A percentile compares a stretch with the other conserved stretches of the same genome.
Evolutionary conservation across 2,888 invertebrate genomes (phyloP).

Genomic region (Parelbella ahira): DNA sequence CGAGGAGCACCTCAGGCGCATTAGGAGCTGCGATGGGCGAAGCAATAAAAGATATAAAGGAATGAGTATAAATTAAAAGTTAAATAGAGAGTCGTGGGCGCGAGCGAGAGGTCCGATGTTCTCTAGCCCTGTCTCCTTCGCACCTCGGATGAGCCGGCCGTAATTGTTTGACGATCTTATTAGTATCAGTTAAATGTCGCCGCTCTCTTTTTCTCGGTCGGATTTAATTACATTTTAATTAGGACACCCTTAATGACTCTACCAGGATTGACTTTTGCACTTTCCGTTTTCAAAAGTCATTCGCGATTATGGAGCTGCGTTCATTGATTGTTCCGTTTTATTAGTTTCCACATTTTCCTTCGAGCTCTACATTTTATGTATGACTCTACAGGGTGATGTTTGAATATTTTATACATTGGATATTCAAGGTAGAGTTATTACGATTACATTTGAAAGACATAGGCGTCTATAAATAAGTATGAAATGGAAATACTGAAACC

Average conservation of each 20-base stretch:
- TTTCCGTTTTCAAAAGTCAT: constrained; percentile 28
- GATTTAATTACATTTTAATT: constrained; percentile 80
- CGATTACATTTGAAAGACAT: too few species aligned
- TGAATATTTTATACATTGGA: too few species aligned
- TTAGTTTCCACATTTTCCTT: constrained; percentile 7
- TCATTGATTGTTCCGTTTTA: constrained; percentile 22
- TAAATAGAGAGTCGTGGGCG: constrained; percentile 66
- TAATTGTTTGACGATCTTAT: constrained; percentile 82
- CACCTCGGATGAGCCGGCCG: constrained; percentile 55
- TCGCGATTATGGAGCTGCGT: constrained; percentile 6
- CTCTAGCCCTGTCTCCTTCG: constrained; percentile 38
- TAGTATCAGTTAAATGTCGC: constrained; percentile 79
- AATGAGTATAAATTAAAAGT: constrained; percentile 82
- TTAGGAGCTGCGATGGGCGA: constrained; percentile 80
- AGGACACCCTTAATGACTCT: constrained; percentile 69
- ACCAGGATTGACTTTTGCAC: constrained; percentile 53
- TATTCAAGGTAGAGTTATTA: too few species aligned
- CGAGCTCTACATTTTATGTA: too few species aligned
- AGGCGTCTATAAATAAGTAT: too few species aligned
- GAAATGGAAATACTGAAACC: too few species aligned
- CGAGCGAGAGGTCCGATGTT: constrained; percentile 43
- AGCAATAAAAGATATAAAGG: constrained; percentile 82
- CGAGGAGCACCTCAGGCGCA: constrained; percentile 78
- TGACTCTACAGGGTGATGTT: too few species aligned
- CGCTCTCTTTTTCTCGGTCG: constrained; percentile 76